Evolutionary conservation across 2,888 invertebrate genomes (phyloP).

Genomic region (Parthenolecanium corni): DNA sequence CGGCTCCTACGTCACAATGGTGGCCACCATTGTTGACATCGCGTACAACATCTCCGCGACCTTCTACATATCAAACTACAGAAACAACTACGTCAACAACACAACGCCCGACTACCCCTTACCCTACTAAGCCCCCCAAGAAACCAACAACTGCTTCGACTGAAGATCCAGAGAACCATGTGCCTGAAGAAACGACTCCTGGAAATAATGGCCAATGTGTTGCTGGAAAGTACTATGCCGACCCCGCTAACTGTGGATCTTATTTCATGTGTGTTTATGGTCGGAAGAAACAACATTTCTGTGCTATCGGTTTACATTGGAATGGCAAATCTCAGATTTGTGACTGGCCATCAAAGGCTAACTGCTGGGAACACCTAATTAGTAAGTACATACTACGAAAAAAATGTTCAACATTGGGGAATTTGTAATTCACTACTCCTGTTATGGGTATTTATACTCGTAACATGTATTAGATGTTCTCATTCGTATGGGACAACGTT

Average conservation of each 20-base stretch:
- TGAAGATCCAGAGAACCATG: slow-evolving; percentile 37
- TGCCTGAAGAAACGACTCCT: slow-evolving; percentile 38
- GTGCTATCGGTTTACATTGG: slow-evolving; percentile 74
- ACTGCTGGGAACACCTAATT: slow-evolving; percentile 42
- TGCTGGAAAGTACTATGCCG: slow-evolving; percentile 31
- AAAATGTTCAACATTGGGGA: too few species aligned
- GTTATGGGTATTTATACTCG: too few species aligned
- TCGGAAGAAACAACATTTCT: slow-evolving; percentile 56
- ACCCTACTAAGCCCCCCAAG: slow-evolving; percentile 33
- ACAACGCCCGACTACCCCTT: slow-evolving; percentile 30
- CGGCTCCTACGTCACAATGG: slow-evolving; percentile 35
- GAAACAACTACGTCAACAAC: slow-evolving; percentile 31
- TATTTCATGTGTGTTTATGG: slow-evolving; percentile 46
- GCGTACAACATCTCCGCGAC: slow-evolving; percentile 22
- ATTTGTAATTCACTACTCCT: too few species aligned
- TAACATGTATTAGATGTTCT: too few species aligned
- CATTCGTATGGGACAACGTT: too few species aligned
- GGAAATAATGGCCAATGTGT: slow-evolving; percentile 36
- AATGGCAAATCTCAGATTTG: slow-evolving; percentile 53
- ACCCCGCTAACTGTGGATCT: slow-evolving; percentile 19
- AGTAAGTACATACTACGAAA: neutral
- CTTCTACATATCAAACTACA: slow-evolving; percentile 16
- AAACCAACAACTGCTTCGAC: slow-evolving; percentile 36
- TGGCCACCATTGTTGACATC: slow-evolving; percentile 32
- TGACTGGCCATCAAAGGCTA: slow-evolving; percentile 68